A percentile compares a stretch with the other conserved stretches of the same genome.
These are phyloP conservation scores for Heliangelus exortis DNA, from an alignment of 2,797 vertebrate genomes.

Conservation along the genomic window DNA sequence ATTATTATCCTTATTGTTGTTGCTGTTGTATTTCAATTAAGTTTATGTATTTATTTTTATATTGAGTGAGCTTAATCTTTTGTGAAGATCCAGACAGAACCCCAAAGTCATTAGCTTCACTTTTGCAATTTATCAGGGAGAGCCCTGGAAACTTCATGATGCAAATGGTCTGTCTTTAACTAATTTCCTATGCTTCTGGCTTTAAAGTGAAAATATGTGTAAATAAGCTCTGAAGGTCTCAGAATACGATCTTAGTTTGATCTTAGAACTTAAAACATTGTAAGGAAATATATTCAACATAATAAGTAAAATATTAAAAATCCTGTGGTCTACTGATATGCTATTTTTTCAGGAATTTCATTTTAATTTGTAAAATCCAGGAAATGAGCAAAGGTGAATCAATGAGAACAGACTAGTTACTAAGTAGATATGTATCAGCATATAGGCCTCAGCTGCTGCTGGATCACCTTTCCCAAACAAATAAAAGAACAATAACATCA, in stretches of 20 bases:
- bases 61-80: neutral
- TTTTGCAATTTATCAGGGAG: neutral
- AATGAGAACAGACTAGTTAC: neutral
- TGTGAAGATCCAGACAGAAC: neutral
- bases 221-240: neutral
- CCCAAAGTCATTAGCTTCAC: neutral
- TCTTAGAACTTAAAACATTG: neutral
- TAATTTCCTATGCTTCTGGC: neutral
- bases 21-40: too few species aligned
- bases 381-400: neutral
- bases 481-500: neutral
- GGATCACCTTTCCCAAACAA: neutral
- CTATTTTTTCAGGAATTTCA: neutral
- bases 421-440: neutral
- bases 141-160: neutral
- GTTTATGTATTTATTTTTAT: neutral
- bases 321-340: neutral
- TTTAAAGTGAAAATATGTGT: neutral
- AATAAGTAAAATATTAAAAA: neutral
- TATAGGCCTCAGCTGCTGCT: neutral
- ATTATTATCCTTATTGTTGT: too few species aligned
- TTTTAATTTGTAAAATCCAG: neutral
- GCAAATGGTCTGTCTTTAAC: neutral
- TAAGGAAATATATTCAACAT: neutral
- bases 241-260: neutral